Conservation (phyloP, 1,140 invertebrate species). For the Nilaparvata lugens region DNA sequence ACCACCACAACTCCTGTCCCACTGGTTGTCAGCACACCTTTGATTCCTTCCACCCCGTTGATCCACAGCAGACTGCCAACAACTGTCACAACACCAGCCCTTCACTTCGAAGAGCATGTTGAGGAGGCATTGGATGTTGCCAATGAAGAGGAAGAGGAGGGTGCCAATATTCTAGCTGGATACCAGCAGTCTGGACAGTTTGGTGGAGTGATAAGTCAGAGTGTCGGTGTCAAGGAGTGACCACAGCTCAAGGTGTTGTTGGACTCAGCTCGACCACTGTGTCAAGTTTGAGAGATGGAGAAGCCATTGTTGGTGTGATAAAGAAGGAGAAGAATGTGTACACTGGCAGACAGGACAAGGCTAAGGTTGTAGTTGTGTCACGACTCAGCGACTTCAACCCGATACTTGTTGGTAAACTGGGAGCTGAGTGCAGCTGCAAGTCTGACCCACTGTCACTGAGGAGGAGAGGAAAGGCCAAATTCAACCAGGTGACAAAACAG, state of each 20-base stretch:
- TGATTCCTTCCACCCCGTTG: conserved; percentile 17
- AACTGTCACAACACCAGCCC: conserved; percentile 6
- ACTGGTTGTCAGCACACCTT: conserved; percentile 12
- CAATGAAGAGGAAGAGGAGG: conserved; percentile 19
- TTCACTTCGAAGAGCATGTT: conserved; percentile 1
- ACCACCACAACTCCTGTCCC: conserved; percentile 16
- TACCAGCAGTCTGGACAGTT: conserved; percentile 24
- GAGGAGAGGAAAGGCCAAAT: conserved; percentile 6
- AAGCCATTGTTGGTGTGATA: conserved; percentile 26
- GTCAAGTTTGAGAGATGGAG: conserved; percentile 23
- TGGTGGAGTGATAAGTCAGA: conserved; percentile 22
- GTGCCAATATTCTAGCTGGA: conserved; percentile 20
- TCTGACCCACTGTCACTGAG: conserved; percentile 43
- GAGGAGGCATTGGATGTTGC: conserved; percentile 18
- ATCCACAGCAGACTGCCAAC: conserved; percentile 18
- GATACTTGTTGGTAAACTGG: conserved; percentile 55
- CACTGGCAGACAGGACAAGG: conserved; percentile 21
- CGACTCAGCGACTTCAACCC: conserved; percentile 58
- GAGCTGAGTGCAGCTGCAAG: conserved; percentile 58
- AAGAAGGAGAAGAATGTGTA: conserved; percentile 19
- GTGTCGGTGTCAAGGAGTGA: conserved; percentile 14
- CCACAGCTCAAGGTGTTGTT: conserved; percentile 5
- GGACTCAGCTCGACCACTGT: conserved; percentile 17
- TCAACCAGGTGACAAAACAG: not conserved
- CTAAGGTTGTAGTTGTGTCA: conserved; percentile 41